Evolutionary conservation across 37 sponge, comb jelly and placozoan species (phyloP).

Genomic region (Ianthella basta): DNA sequence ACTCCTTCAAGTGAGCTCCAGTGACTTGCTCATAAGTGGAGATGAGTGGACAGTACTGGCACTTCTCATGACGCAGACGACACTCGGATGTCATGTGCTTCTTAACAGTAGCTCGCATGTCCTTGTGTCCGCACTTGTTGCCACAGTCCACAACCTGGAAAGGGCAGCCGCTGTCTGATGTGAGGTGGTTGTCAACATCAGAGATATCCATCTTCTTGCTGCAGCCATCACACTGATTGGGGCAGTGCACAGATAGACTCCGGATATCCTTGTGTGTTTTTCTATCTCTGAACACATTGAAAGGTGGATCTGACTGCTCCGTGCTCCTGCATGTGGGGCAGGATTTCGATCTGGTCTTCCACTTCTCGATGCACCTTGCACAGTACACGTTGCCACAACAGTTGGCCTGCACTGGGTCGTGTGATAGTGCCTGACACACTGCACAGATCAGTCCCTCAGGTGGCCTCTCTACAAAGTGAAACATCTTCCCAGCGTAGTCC

Average conservation of each 20-base stretch:
- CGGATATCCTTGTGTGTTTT: slow-evolving; percentile 31
- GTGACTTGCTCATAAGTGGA: slow-evolving; percentile 51
- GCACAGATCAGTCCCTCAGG: slow-evolving; percentile 63
- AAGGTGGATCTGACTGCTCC: background rate
- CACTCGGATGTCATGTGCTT: slow-evolving; percentile 58
- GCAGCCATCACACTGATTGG: slow-evolving; percentile 59
- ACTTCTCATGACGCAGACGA: slow-evolving; percentile 31
- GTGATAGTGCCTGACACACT: slow-evolving; percentile 46
- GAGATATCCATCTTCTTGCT: slow-evolving; percentile 53
- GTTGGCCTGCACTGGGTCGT: slow-evolving; percentile 63
- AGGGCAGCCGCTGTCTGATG: slow-evolving; percentile 36
- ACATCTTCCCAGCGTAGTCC: slow-evolving; percentile 5
- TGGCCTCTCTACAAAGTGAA: slow-evolving; percentile 58
- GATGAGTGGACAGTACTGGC: slow-evolving; percentile 61
- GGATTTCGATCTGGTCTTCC: slow-evolving; percentile 37
- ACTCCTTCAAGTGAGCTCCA: slow-evolving; percentile 39
- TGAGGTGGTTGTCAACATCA: slow-evolving; percentile 34
- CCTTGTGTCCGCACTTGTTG: slow-evolving; percentile 53
- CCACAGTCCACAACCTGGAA: slow-evolving; percentile 39
- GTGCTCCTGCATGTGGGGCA: slow-evolving; percentile 56
- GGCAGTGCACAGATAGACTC: slow-evolving; percentile 51
- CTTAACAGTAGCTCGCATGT: slow-evolving; percentile 37
- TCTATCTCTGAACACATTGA: background rate
- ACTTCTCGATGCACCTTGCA: slow-evolving; percentile 53
- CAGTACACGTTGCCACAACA: slow-evolving; percentile 75